Conservation (phyloP, 2,797 vertebrate species). For the Sebastolobus alascanus region DNA sequence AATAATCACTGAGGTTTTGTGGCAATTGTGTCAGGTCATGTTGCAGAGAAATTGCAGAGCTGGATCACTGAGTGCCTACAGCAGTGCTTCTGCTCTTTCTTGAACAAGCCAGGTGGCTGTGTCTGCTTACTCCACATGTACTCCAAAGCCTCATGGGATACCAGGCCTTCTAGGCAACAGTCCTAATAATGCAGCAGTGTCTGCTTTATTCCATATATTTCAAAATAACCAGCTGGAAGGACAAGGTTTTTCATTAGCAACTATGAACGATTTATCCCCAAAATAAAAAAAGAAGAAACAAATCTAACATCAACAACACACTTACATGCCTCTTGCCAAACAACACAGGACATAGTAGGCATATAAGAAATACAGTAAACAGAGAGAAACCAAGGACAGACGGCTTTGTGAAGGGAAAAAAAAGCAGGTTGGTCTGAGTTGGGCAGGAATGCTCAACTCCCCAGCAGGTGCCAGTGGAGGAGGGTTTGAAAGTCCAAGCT, state of each 20-base stretch:
- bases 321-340: conserved; percentile 34
- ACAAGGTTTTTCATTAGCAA: conserved; percentile 7
- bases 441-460: conserved; percentile 48
- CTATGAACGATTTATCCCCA: conserved; percentile 13
- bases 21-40: conserved; percentile 1
- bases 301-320: conserved; percentile 15
- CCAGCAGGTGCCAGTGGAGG: conserved; percentile 53
- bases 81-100: conserved; percentile 42
- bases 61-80: conserved; percentile 17
- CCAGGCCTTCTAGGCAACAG: conserved; percentile 48
- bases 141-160: conserved; percentile 64
- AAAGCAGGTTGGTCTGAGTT: conserved; percentile 25
- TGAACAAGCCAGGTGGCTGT: conserved; percentile 73
- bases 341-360: conserved; percentile 16
- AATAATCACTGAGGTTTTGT: background rate
- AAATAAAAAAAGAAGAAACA: conserved; percentile 6
- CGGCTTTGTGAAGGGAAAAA: conserved; percentile 34
- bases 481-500: conserved; percentile 49
- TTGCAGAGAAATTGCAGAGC: conserved; percentile 16
- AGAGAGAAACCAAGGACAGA: conserved; percentile 43
- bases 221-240: conserved; percentile 28
- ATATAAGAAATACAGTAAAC: conserved; percentile 32
- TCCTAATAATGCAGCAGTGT: conserved; percentile 37
- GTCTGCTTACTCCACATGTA: conserved; percentile 43
- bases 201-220: conserved; percentile 10